A percentile compares a stretch with the other conserved stretches of the same genome.
Conservation (phyloP, 2,888 invertebrate species). For the Argyresthia albistria region DNA sequence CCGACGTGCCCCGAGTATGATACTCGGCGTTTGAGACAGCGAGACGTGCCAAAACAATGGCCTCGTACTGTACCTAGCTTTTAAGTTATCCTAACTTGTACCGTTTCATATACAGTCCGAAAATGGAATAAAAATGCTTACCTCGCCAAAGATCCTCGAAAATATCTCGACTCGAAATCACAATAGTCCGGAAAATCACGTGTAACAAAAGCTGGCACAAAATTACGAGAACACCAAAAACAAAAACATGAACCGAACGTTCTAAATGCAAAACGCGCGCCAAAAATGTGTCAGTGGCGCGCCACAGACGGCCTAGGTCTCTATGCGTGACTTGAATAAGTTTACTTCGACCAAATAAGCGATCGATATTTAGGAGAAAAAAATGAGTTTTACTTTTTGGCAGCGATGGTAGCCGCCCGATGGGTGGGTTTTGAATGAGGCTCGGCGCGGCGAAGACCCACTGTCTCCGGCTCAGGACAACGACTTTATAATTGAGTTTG, state of each 20-base stretch:
- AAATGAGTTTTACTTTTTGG: slow-evolving; percentile 42
- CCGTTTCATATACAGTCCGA: too few relatives aligned
- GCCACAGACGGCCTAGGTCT: slow-evolving; percentile 55
- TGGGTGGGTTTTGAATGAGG: slow-evolving; percentile 52
- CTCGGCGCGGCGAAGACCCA: slow-evolving; percentile 45
- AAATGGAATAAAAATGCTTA: slow-evolving; percentile 4
- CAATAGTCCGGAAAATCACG: neutral
- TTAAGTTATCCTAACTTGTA: too few relatives aligned
- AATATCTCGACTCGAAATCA: neutral
- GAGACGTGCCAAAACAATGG: too few relatives aligned
- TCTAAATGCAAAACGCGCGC: slow-evolving; percentile 65
- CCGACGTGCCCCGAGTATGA: too few relatives aligned
- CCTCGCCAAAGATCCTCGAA: slow-evolving; percentile 3
- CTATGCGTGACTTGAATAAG: slow-evolving; percentile 49
- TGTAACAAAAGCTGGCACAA: slow-evolving; percentile 1
- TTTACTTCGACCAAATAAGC: slow-evolving; percentile 21
- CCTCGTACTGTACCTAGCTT: too few relatives aligned
- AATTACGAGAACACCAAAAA: slow-evolving; percentile 17
- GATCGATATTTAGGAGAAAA: neutral
- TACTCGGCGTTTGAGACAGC: too few relatives aligned
- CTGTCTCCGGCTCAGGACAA: slow-evolving; percentile 61
- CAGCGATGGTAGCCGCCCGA: slow-evolving; percentile 48
- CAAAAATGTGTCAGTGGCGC: slow-evolving; percentile 71
- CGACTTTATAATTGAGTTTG: slow-evolving; percentile 68
- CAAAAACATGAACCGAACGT: slow-evolving; percentile 35